phyloP scores from a whole-genome alignment of 2,113 vertebrate genomes.

The Mastomys coucha region DNA sequence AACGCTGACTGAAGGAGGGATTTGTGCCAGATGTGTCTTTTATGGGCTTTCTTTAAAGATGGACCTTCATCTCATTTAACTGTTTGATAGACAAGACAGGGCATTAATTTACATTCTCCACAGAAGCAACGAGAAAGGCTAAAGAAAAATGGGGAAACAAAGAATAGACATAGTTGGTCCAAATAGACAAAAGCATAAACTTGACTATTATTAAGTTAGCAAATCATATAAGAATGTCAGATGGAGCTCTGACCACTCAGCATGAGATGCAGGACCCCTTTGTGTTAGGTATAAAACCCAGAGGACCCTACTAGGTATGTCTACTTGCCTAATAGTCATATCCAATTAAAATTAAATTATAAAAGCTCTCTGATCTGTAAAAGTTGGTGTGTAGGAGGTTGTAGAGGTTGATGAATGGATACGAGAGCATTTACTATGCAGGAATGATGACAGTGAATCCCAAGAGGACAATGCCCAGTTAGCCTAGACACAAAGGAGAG shows the following conservation, averaged over 20 bases:
- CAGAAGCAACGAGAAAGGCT: background rate
- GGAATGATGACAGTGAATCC: background rate
- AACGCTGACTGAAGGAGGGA: background rate
- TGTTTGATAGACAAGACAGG: background rate
- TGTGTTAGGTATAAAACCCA: background rate
- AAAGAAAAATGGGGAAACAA: constrained; percentile 10
- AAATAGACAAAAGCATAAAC: background rate
- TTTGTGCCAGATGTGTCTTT: background rate
- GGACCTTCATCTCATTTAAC: background rate
- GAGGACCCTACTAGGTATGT: too few relatives aligned
- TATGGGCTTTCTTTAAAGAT: background rate
- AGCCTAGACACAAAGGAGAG: background rate
- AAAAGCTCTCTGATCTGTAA: background rate
- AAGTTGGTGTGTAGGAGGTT: background rate
- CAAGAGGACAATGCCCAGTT: too few relatives aligned
- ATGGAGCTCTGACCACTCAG: background rate
- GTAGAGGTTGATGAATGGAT: background rate
- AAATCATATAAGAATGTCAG: background rate
- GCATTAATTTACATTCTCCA: background rate
- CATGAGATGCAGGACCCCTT: background rate
- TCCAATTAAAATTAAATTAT: background rate
- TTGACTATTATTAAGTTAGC: background rate
- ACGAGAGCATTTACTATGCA: background rate
- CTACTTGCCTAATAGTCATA: background rate
- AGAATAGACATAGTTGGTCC: background rate